Evolutionary conservation across 2,113 vertebrate species (phyloP), one percentile per base, ranked within the genome.

Genomic region (Gymnorhina tibicen): DNA sequence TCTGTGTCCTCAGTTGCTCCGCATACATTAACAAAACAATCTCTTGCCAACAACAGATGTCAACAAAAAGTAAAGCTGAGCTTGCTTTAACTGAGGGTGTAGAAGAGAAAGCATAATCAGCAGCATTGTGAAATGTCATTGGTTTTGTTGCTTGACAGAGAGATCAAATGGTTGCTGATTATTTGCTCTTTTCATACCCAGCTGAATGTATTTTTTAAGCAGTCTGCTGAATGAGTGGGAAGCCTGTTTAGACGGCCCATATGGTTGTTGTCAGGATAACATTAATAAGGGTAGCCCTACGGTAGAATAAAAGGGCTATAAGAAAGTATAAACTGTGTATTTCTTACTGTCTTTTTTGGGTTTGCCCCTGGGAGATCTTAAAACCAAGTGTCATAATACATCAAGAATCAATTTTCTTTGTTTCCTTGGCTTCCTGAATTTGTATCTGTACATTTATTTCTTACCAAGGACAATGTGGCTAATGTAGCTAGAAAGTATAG

Each of bases 81-180:
- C 26, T 94, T 92, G 70, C 55, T 94, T 90, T 81, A 70, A 55
- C 50, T 37, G 22, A 8, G 44, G 15, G 3, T 62, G 37, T 58
- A 89, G 70, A 91, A 87, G 49, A 82, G 77, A 94, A 91, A 93
- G 33, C 64, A 20, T 74, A 73, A 87, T 85, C 81, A 90, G 63
- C 90, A 82, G 67, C 53, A 62, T 83, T 94, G 91, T 91, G 89
- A 94, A 95, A 93, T 91, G 62, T 89, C 62, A 73, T 79, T 9
- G 4, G 21, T 55, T 94, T 92, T 96, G 60, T 59, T 91, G 56
- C 69, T 87, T 87, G 91, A 84, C 80, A 89, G 73, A 56, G 35
- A 60, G 89, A 91, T 81, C 69, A 92, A 89, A 88, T 85, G 56
- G 52, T 39, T 81, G 77, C 76, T 95, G 76, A 93, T 87, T 92